Conservation (phyloP, 2,888 invertebrate species). For the Campaea margaritaria region DNA sequence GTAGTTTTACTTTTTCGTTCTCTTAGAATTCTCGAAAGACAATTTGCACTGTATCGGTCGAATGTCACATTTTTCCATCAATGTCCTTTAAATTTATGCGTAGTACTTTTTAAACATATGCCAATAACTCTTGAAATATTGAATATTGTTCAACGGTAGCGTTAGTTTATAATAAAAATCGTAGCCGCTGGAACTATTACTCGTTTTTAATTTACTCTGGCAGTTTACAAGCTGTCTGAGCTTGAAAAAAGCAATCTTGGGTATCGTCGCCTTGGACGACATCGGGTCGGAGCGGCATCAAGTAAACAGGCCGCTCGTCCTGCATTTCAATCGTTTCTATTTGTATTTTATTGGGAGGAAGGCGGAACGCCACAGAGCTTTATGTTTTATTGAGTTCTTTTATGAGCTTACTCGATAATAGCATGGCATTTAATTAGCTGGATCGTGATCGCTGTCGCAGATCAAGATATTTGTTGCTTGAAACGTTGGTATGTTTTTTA, state of each 20-base stretch:
- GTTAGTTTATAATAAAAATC: constrained; percentile 17
- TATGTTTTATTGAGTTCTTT: constrained; percentile 76
- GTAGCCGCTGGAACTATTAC: constrained; percentile 31
- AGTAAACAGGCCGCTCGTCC: constrained; percentile 77
- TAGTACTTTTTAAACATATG: too few relatives aligned
- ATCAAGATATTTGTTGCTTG: background rate
- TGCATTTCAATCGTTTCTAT: constrained; percentile 82
- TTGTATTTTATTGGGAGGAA: constrained; percentile 80
- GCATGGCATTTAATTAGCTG: constrained; percentile 32
- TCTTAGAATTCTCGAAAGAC: too few relatives aligned
- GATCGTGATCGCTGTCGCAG: constrained; percentile 23
- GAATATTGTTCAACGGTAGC: background rate
- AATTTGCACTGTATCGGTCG: too few relatives aligned
- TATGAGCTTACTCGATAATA: constrained; percentile 54
- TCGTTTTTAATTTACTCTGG: constrained; percentile 68
- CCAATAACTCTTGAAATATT: too few relatives aligned
- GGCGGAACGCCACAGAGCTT: constrained; percentile 66
- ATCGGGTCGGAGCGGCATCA: constrained; percentile 58
- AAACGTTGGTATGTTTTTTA: too few relatives aligned
- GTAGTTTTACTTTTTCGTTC: too few relatives aligned
- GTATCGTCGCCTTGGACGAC: constrained; percentile 69
- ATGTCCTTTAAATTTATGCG: too few relatives aligned
- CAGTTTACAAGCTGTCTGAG: constrained; percentile 76
- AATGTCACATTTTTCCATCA: too few relatives aligned
- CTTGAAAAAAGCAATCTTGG: constrained; percentile 78